Conservation (phyloP, 2,113 vertebrate species). For the Chionomys nivalis region DNA sequence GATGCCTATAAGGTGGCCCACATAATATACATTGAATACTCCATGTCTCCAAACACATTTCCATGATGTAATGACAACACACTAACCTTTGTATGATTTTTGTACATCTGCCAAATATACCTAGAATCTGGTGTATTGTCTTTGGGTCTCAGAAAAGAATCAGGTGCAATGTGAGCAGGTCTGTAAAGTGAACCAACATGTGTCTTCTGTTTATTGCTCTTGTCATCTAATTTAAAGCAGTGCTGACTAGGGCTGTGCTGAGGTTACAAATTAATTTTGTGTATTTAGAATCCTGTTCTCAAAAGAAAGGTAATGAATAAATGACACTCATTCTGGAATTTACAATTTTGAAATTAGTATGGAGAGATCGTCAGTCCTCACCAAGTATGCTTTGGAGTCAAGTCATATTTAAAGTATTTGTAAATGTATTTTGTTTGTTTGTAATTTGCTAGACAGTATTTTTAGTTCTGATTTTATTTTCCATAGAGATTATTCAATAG, state of each 20-base stretch:
- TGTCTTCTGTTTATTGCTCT: constrained; percentile 59
- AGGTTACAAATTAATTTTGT: constrained; percentile 73
- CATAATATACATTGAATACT: constrained; percentile 55
- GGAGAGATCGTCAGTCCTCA: constrained; percentile 56
- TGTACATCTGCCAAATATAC: constrained; percentile 71
- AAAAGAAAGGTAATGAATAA: constrained; percentile 72
- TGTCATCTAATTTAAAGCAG: constrained; percentile 54
- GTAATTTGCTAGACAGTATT: constrained; percentile 56
- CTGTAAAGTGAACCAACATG: constrained; percentile 60
- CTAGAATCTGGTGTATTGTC: constrained; percentile 65
- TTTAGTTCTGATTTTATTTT: constrained; percentile 67
- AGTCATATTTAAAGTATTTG: constrained; percentile 51
- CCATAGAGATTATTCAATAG: constrained; percentile 59
- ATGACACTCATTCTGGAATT: constrained; percentile 56
- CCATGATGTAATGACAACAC: constrained; percentile 74
- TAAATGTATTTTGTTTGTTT: constrained; percentile 31
- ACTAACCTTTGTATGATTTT: constrained; percentile 78
- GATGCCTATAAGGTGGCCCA: constrained; percentile 80
- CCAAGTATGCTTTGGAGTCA: constrained; percentile 40
- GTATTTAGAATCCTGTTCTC: constrained; percentile 73
- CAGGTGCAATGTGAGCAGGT: constrained; percentile 27
- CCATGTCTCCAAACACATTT: constrained; percentile 68
- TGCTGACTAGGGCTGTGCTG: constrained; percentile 36
- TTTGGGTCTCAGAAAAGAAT: constrained; percentile 72
- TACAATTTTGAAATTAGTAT: constrained; percentile 59